Percentiles rank a stretch among this genome's conserved stretches.
These are phyloP conservation scores for Drosophila kepulauana DNA, from an alignment of 1,140 invertebrate genomes.

Conservation along the genomic window DNA sequence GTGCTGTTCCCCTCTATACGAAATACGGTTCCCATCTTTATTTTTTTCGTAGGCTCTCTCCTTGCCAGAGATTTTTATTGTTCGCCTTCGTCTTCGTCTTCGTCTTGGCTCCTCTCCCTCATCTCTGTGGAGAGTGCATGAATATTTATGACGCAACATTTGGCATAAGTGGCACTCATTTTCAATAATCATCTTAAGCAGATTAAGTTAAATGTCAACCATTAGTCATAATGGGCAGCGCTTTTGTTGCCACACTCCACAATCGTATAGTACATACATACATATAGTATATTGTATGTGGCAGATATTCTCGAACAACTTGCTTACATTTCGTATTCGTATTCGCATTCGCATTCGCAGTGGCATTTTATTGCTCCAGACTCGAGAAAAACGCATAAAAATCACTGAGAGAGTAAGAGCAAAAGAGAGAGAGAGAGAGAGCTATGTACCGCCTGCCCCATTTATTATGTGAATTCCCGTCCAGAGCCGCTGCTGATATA, in stretches of 20 bases:
- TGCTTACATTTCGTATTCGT: slow-evolving; percentile 72
- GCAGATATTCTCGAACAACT: slow-evolving; percentile 44
- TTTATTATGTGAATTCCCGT: slow-evolving; percentile 76
- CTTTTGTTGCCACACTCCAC: slow-evolving; percentile 50
- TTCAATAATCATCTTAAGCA: slow-evolving; percentile 84
- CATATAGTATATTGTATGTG: not conserved
- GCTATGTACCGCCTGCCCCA: slow-evolving; percentile 62
- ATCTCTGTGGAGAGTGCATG: slow-evolving; percentile 61
- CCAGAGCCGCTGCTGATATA: slow-evolving; percentile 65
- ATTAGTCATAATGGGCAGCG: slow-evolving; percentile 81
- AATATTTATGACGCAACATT: slow-evolving; percentile 84
- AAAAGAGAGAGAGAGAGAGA: slow-evolving; percentile 38
- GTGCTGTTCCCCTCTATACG: slow-evolving; percentile 1
- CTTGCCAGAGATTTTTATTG: slow-evolving; percentile 48
- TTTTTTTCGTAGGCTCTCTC: slow-evolving; percentile 34
- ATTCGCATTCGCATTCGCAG: slow-evolving; percentile 61
- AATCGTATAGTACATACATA: not conserved
- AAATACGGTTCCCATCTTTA: slow-evolving; percentile 29
- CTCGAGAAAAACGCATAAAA: slow-evolving; percentile 71
- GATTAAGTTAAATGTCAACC: slow-evolving; percentile 84
- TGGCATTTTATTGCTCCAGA: slow-evolving; percentile 68
- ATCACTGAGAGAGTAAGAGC: slow-evolving; percentile 51
- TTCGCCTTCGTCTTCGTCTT: slow-evolving; percentile 16
- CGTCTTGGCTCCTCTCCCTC: not conserved
- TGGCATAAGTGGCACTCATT: slow-evolving; percentile 83